Percentiles rank a stretch among this genome's conserved stretches.
phyloP scores from a whole-genome alignment of 2,113 vertebrate species.

The Physeter macrocephalus region DNA sequence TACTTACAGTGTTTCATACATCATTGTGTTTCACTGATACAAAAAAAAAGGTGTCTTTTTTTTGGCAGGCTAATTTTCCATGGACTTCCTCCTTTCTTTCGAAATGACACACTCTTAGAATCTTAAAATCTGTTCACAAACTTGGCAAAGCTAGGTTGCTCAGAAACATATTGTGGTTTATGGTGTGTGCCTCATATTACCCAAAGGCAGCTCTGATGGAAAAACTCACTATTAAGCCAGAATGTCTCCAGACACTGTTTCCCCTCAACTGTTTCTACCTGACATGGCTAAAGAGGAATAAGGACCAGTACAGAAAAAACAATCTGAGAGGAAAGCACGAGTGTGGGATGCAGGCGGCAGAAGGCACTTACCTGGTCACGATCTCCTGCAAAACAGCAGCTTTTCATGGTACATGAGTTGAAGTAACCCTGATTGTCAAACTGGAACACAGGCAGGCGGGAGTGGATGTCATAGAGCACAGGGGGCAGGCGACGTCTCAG shows the following conservation, averaged over 20 bases:
- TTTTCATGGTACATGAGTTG: constrained; percentile 99
- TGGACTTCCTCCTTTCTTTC: background rate
- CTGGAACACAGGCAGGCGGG: constrained; percentile 96
- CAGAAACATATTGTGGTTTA: background rate
- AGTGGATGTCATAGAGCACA: constrained; percentile 97
- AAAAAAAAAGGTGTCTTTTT: background rate
- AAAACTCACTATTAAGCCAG: background rate
- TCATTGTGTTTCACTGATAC: background rate
- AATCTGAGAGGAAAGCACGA: background rate
- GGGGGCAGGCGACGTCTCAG: constrained; percentile 94
- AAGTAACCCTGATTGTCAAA: constrained; percentile 99
- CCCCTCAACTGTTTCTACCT: background rate
- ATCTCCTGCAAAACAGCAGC: constrained; percentile 98
- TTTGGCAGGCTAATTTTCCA: constrained; percentile 4
- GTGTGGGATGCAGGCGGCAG: background rate
- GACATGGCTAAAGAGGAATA: background rate
- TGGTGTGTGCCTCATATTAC: background rate
- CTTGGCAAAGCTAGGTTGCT: background rate
- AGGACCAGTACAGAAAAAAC: background rate
- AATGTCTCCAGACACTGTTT: background rate
- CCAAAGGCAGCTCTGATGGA: background rate
- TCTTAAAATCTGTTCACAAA: constrained; percentile 18
- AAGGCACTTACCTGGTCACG: constrained; percentile 89
- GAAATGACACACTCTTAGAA: background rate
- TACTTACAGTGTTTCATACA: constrained; percentile 5